These are phyloP conservation scores for Drosophila paracracens DNA, from an alignment of 2,888 invertebrate genomes.

Conservation along the genomic window DNA sequence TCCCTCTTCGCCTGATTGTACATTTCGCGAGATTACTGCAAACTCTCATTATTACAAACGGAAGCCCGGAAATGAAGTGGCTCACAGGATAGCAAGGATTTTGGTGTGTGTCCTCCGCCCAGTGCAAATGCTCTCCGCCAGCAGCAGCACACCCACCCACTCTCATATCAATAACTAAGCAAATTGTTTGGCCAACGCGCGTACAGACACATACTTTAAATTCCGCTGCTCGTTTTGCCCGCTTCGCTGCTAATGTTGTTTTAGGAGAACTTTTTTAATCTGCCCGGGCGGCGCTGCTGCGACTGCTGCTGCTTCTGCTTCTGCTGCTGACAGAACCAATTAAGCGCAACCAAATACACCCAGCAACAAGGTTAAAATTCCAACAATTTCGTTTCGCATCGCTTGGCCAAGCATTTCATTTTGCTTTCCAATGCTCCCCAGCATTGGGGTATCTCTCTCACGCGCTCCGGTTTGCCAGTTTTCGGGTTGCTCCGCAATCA, in stretches of 20 bases:
- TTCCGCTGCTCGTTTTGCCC: constrained; percentile 49
- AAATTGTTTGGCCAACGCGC: constrained; percentile 75
- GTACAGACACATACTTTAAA: constrained; percentile 73
- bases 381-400: constrained; percentile 76
- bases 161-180: constrained; percentile 78
- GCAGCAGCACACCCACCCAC: neutral
- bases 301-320: constrained; percentile 37
- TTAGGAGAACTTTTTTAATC: constrained; percentile 80
- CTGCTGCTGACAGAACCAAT: constrained; percentile 80
- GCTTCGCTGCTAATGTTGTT: constrained; percentile 73
- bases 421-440: constrained; percentile 43
- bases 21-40: constrained; percentile 77
- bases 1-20: constrained; percentile 56
- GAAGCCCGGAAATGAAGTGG: constrained; percentile 81
- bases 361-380: constrained; percentile 77
- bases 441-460: constrained; percentile 27
- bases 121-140: too few species aligned
- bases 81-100: constrained; percentile 59
- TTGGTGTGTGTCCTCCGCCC: neutral
- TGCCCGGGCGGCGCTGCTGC: constrained; percentile 50
- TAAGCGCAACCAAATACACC: constrained; percentile 77
- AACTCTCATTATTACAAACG: constrained; percentile 80
- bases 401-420: constrained; percentile 64
- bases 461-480: constrained; percentile 18
- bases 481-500: constrained; percentile 43